Percentiles rank a stretch among this genome's conserved stretches.
These are phyloP conservation scores for Austrofundulus limnaeus DNA, from an alignment of 2,113 vertebrate genomes.

Conservation along the genomic window DNA sequence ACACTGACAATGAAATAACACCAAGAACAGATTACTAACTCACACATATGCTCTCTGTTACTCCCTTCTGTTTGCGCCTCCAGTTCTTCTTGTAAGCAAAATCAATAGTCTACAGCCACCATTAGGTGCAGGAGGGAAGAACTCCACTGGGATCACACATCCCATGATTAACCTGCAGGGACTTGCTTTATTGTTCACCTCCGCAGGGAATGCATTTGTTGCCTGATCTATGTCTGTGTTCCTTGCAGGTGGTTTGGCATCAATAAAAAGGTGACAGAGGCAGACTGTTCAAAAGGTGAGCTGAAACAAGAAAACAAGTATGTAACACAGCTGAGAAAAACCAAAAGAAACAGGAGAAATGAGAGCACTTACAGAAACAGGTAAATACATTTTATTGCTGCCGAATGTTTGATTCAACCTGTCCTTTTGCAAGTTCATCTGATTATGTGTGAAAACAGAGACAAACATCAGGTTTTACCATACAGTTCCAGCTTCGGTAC, in stretches of 20 bases:
- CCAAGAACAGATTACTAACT: conserved; percentile 19
- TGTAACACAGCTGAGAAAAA: not conserved
- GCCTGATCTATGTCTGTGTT: conserved; percentile 6
- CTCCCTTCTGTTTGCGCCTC: conserved; percentile 15
- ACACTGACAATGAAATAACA: conserved; percentile 53
- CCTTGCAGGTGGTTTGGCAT: conserved; percentile 45
- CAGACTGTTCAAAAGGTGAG: conserved; percentile 30
- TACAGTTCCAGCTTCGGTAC: no score
- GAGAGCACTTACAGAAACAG: not conserved
- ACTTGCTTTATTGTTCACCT: conserved; percentile 21
- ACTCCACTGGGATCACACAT: conserved; percentile 7
- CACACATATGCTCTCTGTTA: not conserved
- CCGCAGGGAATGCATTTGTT: conserved; percentile 17
- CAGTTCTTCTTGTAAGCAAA: conserved; percentile 19
- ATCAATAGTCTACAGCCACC: conserved; percentile 36
- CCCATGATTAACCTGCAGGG: conserved; percentile 35
- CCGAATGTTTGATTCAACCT: conserved; percentile 1
- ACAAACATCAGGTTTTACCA: no score
- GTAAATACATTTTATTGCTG: not conserved
- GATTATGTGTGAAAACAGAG: no score
- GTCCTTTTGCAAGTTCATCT: no score
- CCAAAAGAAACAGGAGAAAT: conserved; percentile 7
- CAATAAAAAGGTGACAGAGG: conserved; percentile 59
- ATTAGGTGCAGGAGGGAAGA: conserved; percentile 8
- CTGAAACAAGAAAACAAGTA: conserved; percentile 27